Conservation (phyloP, 2,888 invertebrate genomes). For the Netelia fuscicornis region DNA sequence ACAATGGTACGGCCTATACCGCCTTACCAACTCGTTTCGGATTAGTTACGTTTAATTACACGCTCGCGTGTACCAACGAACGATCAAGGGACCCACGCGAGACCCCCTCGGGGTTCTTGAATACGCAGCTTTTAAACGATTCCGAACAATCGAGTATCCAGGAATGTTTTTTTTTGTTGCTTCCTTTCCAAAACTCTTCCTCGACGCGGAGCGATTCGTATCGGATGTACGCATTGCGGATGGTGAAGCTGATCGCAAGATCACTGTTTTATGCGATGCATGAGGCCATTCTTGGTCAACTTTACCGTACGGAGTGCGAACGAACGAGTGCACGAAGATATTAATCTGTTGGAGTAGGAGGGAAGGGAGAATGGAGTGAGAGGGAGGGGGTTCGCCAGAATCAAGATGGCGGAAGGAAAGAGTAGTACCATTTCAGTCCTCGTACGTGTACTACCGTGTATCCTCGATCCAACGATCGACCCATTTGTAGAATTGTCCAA, state of each 20-base stretch:
- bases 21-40: not conserved
- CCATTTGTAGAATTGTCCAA: slow-evolving; percentile 55
- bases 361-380: not conserved
- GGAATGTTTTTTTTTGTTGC: slow-evolving; percentile 24
- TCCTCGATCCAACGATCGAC: slow-evolving; percentile 22
- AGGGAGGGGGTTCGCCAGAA: slow-evolving; percentile 29
- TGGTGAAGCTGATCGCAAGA: slow-evolving; percentile 17
- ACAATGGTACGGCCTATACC: not conserved
- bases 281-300: not conserved
- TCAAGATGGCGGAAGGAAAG: slow-evolving; percentile 38
- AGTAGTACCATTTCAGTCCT: slow-evolving; percentile 34
- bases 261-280: not conserved
- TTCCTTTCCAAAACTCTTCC: not conserved
- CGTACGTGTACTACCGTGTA: not conserved
- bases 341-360: slow-evolving; percentile 10
- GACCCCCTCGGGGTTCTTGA: not conserved
- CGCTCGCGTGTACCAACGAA: slow-evolving; percentile 34
- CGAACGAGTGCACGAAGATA: slow-evolving; percentile 23
- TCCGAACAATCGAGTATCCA: not conserved
- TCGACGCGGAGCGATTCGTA: not conserved
- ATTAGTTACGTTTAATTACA: slow-evolving; percentile 44
- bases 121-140: slow-evolving; percentile 7
- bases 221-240: not conserved
- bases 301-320: not conserved
- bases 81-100: slow-evolving; percentile 27